A percentile compares a stretch with the other conserved stretches of the same genome.
Conservation (phyloP, 2,888 invertebrate genomes). For the Lasioglossum malachurum region DNA sequence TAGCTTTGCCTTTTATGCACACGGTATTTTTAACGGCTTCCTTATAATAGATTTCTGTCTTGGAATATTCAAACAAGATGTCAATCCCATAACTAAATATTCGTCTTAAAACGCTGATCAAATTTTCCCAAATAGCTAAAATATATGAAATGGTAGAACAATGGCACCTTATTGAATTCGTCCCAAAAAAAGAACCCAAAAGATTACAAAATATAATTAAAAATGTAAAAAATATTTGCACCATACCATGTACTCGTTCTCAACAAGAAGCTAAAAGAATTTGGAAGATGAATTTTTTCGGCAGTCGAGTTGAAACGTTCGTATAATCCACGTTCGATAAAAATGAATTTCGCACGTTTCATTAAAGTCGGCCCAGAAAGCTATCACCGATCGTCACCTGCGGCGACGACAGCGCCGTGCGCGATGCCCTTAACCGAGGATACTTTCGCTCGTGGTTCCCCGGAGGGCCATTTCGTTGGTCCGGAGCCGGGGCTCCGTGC, state of each 20-base stretch:
- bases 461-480: constrained; percentile 32
- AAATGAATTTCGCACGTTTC: not conserved
- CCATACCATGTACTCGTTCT: no score
- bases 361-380: not conserved
- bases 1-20: not conserved
- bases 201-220: no score
- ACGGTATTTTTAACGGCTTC: not conserved
- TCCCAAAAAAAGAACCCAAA: not conserved
- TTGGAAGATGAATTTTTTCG: not conserved
- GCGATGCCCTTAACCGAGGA: constrained; percentile 69
- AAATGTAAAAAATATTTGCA: not conserved
- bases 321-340: not conserved
- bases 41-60: not conserved
- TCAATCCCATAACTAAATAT: not conserved
- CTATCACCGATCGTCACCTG: constrained; percentile 60
- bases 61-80: not conserved
- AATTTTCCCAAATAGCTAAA: not conserved
- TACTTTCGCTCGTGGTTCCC: constrained; percentile 69
- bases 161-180: not conserved
- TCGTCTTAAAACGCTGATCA: not conserved
- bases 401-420: constrained; percentile 47
- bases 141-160: no score
- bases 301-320: not conserved
- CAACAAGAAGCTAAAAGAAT: no score
- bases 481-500: constrained; percentile 8